Percentiles rank a stretch among this genome's conserved stretches.
phyloP scores from a whole-genome alignment of 1,140 invertebrate genomes.

The Drosophila mauritiana region DNA sequence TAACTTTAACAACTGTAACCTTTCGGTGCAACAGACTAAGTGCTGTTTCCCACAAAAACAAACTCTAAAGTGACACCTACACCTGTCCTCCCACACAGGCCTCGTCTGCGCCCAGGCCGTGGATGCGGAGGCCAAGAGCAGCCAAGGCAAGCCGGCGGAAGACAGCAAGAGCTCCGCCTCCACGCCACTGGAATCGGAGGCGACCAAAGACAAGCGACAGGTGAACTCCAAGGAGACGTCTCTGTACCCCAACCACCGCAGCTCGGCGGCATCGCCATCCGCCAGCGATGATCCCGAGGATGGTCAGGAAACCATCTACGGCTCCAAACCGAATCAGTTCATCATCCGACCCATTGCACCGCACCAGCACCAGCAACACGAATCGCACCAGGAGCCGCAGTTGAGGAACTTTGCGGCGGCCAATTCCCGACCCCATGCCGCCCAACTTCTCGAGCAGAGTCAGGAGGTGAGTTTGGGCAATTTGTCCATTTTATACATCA shows the following conservation, averaged over 20 bases:
- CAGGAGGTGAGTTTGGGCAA: conserved; percentile 70
- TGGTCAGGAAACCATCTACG: conserved; percentile 80
- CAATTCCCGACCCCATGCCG: conserved; percentile 73
- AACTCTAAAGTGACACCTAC: conserved; percentile 10
- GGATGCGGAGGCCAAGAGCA: conserved; percentile 49
- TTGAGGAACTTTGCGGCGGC: conserved; percentile 74
- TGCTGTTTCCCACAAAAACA: not conserved
- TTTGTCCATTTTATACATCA: too few species aligned
- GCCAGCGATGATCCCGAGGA: conserved; percentile 73
- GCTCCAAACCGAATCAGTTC: conserved; percentile 78
- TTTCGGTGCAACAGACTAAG: not conserved
- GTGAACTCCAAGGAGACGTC: conserved; percentile 73
- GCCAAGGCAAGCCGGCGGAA: conserved; percentile 20
- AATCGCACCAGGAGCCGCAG: conserved; percentile 75
- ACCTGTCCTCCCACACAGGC: conserved; percentile 38
- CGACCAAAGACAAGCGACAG: conserved; percentile 78
- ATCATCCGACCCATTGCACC: conserved; percentile 79
- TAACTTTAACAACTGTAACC: not conserved
- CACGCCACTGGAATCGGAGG: conserved; percentile 53
- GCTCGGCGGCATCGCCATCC: conserved; percentile 20
- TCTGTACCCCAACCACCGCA: conserved; percentile 77
- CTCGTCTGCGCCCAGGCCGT: conserved; percentile 45
- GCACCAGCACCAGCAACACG: conserved; percentile 75
- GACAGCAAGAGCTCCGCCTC: conserved; percentile 40
- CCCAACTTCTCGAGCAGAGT: conserved; percentile 77